These are phyloP conservation scores for Myripristis murdjan DNA, from an alignment of 2,797 vertebrate genomes.

Conservation along the genomic window DNA sequence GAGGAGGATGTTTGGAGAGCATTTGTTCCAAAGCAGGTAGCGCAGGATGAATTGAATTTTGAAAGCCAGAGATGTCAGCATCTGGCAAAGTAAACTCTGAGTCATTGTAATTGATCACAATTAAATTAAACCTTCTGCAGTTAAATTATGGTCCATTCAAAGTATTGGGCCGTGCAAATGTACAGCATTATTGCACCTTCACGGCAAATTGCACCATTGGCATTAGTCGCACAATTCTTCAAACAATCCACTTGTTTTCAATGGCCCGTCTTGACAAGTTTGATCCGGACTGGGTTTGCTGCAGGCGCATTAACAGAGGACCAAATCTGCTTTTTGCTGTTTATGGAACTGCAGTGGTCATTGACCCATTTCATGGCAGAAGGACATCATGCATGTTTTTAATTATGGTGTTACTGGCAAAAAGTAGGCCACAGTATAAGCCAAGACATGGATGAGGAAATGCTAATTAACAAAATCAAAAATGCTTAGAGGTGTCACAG, in stretches of 20 bases:
- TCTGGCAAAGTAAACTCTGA: slow-evolving; percentile 32
- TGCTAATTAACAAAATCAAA: slow-evolving; percentile 48
- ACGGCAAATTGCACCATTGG: neutral
- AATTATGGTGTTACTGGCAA: slow-evolving; percentile 7
- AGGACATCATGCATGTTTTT: slow-evolving; percentile 24
- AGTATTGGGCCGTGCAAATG: slow-evolving; percentile 7
- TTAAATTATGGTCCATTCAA: slow-evolving; percentile 19
- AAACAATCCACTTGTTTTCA: slow-evolving; percentile 20
- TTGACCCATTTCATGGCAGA: slow-evolving; percentile 10
- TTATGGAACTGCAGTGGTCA: neutral
- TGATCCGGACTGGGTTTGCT: slow-evolving; percentile 14
- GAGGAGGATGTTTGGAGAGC: too few species aligned
- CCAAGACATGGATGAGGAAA: slow-evolving; percentile 42
- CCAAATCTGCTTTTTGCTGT: slow-evolving; percentile 8
- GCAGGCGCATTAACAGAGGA: slow-evolving; percentile 3
- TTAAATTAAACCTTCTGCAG: too few species aligned
- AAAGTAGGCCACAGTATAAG: slow-evolving; percentile 31
- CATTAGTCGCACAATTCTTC: neutral
- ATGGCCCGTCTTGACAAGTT: neutral
- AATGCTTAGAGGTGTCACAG: slow-evolving; percentile 30
- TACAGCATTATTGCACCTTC: slow-evolving; percentile 11
- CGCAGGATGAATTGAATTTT: slow-evolving; percentile 11
- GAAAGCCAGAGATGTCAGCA: slow-evolving; percentile 26
- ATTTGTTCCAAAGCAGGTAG: neutral
- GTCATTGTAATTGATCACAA: slow-evolving; percentile 25